These are phyloP conservation scores for Forbesichthys papilliferus DNA, from an alignment of 2,113 vertebrate species.

Conservation along the genomic window DNA sequence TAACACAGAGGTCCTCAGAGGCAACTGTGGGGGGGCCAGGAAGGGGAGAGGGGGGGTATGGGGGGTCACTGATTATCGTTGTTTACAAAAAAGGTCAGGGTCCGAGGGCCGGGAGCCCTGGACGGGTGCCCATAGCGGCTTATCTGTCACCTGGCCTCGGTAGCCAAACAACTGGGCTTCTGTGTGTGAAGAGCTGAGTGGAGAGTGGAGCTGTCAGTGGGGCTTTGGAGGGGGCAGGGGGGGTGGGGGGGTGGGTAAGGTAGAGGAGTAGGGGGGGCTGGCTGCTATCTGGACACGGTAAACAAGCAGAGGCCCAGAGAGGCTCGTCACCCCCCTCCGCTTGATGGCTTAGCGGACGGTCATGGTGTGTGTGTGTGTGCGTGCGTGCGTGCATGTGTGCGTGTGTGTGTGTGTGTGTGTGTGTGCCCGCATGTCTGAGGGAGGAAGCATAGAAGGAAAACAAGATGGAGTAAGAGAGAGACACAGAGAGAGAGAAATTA, in stretches of 20 bases:
- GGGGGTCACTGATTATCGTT: slow-evolving; percentile 64
- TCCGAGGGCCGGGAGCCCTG: slow-evolving; percentile 3
- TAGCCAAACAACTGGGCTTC: slow-evolving; percentile 23
- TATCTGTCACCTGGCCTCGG: slow-evolving; percentile 56
- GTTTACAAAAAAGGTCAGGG: slow-evolving; percentile 43
- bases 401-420: slow-evolving; percentile 13
- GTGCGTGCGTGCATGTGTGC: too few relatives aligned
- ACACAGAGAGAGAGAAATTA: too few relatives aligned
- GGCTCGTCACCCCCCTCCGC: too few relatives aligned
- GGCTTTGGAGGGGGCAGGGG: not conserved
- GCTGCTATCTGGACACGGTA: slow-evolving; percentile 25
- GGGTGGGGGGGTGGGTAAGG: not conserved
- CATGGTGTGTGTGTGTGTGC: slow-evolving; percentile 1
- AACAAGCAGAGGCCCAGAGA: slow-evolving; percentile 26
- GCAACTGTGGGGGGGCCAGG: slow-evolving; percentile 18
- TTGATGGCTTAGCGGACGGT: not conserved
- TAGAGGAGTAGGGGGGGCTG: not conserved
- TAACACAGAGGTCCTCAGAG: slow-evolving; percentile 46
- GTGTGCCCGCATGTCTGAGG: not conserved
- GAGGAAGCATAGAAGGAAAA: not conserved
- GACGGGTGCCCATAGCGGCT: slow-evolving; percentile 30
- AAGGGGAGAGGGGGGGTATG: not conserved
- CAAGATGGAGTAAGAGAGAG: not conserved
- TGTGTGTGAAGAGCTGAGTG: slow-evolving; percentile 36
- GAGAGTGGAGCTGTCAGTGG: slow-evolving; percentile 29